Percentiles rank a stretch among this genome's conserved stretches.
phyloP scores from a whole-genome alignment of 2,113 vertebrate genomes.

The Cynopterus brachyotis region DNA sequence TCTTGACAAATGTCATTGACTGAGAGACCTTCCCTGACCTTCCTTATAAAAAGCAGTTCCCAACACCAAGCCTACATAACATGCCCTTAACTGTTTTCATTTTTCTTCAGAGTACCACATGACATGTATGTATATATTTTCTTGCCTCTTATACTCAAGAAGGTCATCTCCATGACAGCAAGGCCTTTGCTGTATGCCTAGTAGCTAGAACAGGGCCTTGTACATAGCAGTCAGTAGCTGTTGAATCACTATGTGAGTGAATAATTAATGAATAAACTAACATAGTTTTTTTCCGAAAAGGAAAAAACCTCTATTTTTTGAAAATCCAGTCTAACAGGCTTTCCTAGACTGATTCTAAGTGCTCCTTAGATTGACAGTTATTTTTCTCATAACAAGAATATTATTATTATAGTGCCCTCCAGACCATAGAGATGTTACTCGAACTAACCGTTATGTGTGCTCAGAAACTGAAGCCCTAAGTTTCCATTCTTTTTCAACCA shows the following conservation, averaged over 20 bases:
- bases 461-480: neutral
- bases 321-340: constrained; percentile 34
- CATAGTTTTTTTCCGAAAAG: neutral
- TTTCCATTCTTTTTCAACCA: constrained; percentile 37
- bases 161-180: neutral
- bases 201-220: neutral
- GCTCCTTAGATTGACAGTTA: neutral
- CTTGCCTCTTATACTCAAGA: neutral
- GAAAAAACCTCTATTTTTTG: neutral
- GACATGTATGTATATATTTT: neutral
- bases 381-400: neutral
- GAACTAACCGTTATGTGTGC: neutral
- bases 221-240: neutral
- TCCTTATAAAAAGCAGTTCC: neutral
- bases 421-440: neutral
- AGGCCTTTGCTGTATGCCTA: neutral
- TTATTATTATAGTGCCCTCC: neutral
- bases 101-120: neutral
- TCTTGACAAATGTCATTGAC: neutral
- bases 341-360: neutral
- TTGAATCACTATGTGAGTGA: neutral
- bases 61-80: neutral
- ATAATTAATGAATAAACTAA: neutral
- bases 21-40: neutral
- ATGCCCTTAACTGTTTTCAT: neutral